phyloP scores from a whole-genome alignment of 2,797 vertebrate species.

The Eulemur rubriventer region DNA sequence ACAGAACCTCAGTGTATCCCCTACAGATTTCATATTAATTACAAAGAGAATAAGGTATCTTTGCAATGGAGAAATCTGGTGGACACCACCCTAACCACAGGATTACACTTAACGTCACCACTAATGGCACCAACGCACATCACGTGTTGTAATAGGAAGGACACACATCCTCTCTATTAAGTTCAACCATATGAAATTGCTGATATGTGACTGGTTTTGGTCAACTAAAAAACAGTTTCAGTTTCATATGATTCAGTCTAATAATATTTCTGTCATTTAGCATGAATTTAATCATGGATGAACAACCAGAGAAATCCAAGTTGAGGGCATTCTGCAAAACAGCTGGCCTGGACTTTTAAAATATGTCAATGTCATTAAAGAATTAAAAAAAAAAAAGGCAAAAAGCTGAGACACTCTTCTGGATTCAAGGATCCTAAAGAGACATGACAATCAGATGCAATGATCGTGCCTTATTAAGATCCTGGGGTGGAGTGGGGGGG shows the following conservation, averaged over 20 bases:
- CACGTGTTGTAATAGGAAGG: not conserved
- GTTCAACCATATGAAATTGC: not conserved
- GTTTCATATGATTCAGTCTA: not conserved
- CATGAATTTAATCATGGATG: not conserved
- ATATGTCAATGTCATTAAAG: not conserved
- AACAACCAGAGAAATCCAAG: not conserved
- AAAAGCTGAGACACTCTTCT: not conserved
- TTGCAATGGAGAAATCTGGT: not conserved
- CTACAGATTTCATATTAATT: not conserved
- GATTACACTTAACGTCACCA: not conserved
- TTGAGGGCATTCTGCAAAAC: not conserved
- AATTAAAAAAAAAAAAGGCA: not conserved
- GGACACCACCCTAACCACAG: not conserved
- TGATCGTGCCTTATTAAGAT: not conserved
- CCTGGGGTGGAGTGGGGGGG: not conserved
- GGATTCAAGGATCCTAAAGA: not conserved
- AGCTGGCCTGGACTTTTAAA: not conserved
- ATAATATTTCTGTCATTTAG: slow-evolving; percentile 12
- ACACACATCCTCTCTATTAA: not conserved
- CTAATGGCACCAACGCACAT: not conserved
- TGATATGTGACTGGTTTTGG: not conserved
- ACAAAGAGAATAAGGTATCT: not conserved
- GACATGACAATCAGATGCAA: not conserved
- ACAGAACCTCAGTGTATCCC: not conserved
- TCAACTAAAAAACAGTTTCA: not conserved